Conservation (phyloP, 2,888 invertebrate genomes). For the Microctonus aethiopoides region DNA sequence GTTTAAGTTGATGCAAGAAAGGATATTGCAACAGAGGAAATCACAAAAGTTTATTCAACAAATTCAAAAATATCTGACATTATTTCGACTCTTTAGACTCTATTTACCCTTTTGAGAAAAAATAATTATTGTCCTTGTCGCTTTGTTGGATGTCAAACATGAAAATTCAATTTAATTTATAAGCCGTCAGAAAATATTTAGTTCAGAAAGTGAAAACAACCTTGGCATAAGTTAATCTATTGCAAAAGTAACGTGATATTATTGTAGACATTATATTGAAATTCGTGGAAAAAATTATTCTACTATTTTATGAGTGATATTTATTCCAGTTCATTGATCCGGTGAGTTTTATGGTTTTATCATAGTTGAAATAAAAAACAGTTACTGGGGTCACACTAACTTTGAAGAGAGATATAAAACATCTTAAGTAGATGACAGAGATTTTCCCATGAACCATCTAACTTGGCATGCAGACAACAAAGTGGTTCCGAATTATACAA, state of each 20-base stretch:
- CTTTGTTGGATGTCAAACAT: not conserved
- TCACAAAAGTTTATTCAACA: not conserved
- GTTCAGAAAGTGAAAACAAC: not conserved
- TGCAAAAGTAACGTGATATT: not conserved
- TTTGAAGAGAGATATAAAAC: not conserved
- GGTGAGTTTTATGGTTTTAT: not conserved
- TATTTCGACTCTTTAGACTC: not conserved
- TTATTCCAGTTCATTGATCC: not conserved
- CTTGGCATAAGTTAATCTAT: not conserved
- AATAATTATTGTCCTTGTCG: not conserved
- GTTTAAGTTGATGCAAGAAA: not conserved
- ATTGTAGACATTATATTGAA: not conserved
- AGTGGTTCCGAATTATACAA: conserved; percentile 38
- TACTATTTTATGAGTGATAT: not conserved
- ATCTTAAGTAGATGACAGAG: not conserved
- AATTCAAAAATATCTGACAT: not conserved
- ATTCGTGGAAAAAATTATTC: not conserved
- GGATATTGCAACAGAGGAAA: not conserved
- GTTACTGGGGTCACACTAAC: not conserved
- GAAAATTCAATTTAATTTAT: not conserved
- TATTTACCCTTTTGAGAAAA: no score
- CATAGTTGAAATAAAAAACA: not conserved
- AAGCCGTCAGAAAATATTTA: not conserved
- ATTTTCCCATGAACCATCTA: conserved; percentile 37
- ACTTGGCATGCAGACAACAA: conserved; percentile 48